Base-by-base conservation (phyloP, 2,888 invertebrate species). In the Platypus cylindrus region DNA sequence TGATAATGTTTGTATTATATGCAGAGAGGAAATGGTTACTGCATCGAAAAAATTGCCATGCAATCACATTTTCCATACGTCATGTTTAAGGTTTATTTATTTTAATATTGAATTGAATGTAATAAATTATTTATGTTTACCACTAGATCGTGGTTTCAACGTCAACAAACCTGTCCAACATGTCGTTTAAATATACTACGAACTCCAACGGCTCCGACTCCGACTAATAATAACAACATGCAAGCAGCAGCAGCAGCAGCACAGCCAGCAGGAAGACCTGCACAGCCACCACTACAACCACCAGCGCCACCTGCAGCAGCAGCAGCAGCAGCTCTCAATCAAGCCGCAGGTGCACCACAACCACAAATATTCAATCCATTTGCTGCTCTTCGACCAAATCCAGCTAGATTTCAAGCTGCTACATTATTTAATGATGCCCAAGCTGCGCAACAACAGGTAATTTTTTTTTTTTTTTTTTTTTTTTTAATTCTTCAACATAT, bases 91-190 rank as follows among this genome's bases (percentile, higher is more conserved):
- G 43, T 43, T 32, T 22, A 5, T 22, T 14, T 17, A 12, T 22
- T 14, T 31, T n/a, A 16, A 22, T 16, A 25, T 5, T 20, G 22
- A 30, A 17, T 9, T 16, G 12, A 18, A 8, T 9, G 20, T 32
- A 24, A 25, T 17, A 9, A 18, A 5, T 23, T 14, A 20, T 15
- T 31, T 39, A 17, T 28, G 13, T 15, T 25, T 32, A 23, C 9
- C 27, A n/a, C n/a, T n/a, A 44, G 44, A 17, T 91, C 94, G 23
- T 99, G 98, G 98, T 99, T 99, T 67, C 98, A 98, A 66, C 76
- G 98, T 5, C 98, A 99, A 60, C 98, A 99, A 66, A 98, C 98
- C 3, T 99, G 98, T 58, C 98, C 98, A 1, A 99, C 98, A 3
- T 99, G 98, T 59, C 75, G 95, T 9, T 70, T 94, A 45, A 94